Conservation (phyloP, 2,113 vertebrate genomes). For the Dipodomys merriami region DNA sequence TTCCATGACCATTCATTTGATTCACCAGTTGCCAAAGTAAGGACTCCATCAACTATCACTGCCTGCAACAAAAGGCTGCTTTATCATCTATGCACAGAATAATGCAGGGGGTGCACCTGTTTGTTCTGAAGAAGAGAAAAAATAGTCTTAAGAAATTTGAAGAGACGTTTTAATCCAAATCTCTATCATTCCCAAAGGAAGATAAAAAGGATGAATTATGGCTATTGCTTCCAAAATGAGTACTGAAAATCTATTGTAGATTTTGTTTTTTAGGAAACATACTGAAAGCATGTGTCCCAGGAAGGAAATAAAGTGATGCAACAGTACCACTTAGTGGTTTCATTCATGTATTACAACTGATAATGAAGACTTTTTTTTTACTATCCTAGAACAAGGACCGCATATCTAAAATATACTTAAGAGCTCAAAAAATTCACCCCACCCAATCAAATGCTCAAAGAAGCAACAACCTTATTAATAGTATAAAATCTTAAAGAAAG, state of each 20-base stretch:
- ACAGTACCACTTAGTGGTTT: conserved; percentile 76
- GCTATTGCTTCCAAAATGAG: conserved; percentile 50
- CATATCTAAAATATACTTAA: no score
- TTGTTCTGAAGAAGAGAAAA: neutral
- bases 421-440: no score
- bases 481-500: no score
- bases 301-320: conserved; percentile 57
- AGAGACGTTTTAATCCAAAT: neutral
- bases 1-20: neutral
- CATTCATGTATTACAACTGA: rapidly evolving
- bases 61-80: neutral
- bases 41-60: neutral
- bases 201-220: conserved; percentile 25
- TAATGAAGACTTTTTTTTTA: neutral
- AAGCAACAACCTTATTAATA: no score
- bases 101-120: neutral
- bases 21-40: neutral
- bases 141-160: neutral
- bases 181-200: neutral
- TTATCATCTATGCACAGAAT: neutral
- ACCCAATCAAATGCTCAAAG: no score
- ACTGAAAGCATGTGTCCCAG: neutral
- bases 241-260: conserved; percentile 24
- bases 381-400: neutral
- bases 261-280: conserved; percentile 35